phyloP scores from a whole-genome alignment of 2,888 invertebrate species.

The Mesorhabditis spiculigera region DNA sequence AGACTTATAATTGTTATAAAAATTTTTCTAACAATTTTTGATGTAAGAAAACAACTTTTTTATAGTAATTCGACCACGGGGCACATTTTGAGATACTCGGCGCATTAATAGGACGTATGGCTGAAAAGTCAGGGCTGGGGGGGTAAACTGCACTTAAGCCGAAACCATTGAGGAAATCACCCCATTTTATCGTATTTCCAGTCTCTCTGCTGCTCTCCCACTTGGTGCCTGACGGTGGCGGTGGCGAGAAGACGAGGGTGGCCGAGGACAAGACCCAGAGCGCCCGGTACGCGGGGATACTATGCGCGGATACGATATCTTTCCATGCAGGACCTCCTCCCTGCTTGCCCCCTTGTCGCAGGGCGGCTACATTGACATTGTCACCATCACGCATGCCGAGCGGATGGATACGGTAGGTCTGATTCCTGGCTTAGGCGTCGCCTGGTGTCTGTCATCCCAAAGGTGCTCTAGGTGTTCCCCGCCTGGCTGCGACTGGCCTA shows the following conservation, averaged over 20 bases:
- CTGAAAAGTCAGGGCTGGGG: too few species aligned
- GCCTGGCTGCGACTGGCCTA: conserved; percentile 23
- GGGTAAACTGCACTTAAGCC: too few species aligned
- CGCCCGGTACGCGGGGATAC: background rate
- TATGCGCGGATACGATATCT: background rate
- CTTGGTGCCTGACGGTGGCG: conserved; percentile 25
- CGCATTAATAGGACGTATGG: too few species aligned
- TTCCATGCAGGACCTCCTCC: background rate
- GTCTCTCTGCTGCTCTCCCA: too few species aligned
- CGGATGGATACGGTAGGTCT: conserved; percentile 13
- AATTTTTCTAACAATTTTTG: too few species aligned
- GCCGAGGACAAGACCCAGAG: conserved; percentile 2
- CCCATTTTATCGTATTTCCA: too few species aligned
- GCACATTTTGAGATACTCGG: too few species aligned
- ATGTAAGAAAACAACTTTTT: too few species aligned
- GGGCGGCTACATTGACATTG: background rate
- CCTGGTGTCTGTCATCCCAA: background rate
- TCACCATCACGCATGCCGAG: conserved; percentile 22
- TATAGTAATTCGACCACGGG: too few species aligned
- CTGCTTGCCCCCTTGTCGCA: background rate
- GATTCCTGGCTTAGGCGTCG: background rate
- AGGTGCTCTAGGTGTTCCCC: conserved; percentile 15
- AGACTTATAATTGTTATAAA: too few species aligned
- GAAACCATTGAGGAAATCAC: too few species aligned
- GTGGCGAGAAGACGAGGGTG: conserved; percentile 18